Evolutionary conservation across 1,140 invertebrate species (phyloP).

Genomic region (Drosophila dunni): DNA sequence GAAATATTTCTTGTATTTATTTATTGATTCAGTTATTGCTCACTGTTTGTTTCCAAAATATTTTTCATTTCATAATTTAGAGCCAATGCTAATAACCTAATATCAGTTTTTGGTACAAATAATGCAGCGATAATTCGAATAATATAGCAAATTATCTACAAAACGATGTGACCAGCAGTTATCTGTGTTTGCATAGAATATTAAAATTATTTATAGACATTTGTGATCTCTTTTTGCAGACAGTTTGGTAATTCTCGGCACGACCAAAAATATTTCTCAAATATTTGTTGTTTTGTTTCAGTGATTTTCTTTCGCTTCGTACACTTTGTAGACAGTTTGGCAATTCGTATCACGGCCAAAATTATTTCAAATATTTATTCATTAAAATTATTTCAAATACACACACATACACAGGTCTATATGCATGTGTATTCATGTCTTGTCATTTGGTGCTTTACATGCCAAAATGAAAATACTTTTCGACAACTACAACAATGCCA

Average conservation of each 20-base stretch:
- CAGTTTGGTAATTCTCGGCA: constrained; percentile 56
- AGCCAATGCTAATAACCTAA: constrained; percentile 18
- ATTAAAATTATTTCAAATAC: constrained; percentile 46
- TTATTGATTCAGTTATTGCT: constrained; percentile 9
- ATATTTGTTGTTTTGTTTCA: constrained; percentile 35
- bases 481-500: constrained; percentile 53
- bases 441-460: constrained; percentile 49
- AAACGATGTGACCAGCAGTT: constrained; percentile 9
- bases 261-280: constrained; percentile 45
- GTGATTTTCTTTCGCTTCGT: constrained; percentile 33
- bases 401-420: not conserved
- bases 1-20: not conserved
- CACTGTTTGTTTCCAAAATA: constrained; percentile 14
- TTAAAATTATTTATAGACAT: constrained; percentile 53
- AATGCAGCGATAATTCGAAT: constrained; percentile 7
- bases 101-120: not conserved
- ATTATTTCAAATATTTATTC: constrained; percentile 71
- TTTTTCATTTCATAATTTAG: constrained; percentile 42
- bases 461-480: constrained; percentile 63
- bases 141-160: constrained; percentile 22
- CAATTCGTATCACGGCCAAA: constrained; percentile 75
- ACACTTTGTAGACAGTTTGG: constrained; percentile 71
- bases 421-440: constrained; percentile 4
- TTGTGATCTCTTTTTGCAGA: constrained; percentile 26
- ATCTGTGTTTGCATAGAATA: constrained; percentile 36